Conservation (phyloP, 2,113 vertebrate genomes). For the Eurypyga helias region DNA sequence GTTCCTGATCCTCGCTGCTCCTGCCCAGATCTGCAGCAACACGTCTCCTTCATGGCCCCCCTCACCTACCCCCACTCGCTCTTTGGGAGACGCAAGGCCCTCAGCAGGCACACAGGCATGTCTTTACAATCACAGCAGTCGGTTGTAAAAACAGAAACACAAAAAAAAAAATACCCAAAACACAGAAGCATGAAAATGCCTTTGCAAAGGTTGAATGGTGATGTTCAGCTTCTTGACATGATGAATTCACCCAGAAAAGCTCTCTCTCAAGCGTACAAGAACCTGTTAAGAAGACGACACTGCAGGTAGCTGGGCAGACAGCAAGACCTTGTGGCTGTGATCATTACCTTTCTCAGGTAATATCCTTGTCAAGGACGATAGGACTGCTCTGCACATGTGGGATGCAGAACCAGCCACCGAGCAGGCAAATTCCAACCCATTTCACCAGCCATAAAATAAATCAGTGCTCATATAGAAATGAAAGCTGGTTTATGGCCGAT, state of each 20-base stretch:
- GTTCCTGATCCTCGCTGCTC: neutral
- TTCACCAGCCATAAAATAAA: slow-evolving; percentile 5
- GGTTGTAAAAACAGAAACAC: neutral
- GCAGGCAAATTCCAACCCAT: neutral
- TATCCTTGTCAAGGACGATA: neutral
- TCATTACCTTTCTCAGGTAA: neutral
- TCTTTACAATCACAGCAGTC: neutral
- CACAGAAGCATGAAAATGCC: neutral
- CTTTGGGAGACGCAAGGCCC: neutral
- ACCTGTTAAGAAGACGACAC: neutral
- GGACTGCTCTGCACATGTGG: neutral
- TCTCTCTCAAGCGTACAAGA: neutral
- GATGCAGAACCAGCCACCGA: neutral
- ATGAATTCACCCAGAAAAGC: neutral
- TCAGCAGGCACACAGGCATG: neutral
- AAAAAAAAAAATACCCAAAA: neutral
- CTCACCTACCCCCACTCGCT: too few species aligned
- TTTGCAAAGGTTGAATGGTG: neutral
- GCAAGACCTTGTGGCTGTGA: neutral
- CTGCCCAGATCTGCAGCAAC: neutral
- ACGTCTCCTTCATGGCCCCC: neutral
- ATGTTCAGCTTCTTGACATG: neutral
- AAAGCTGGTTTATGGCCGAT: neutral
- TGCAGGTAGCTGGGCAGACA: neutral
- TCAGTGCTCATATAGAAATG: neutral